Base-by-base conservation (phyloP, 1,140 invertebrate genomes). In the Bicyclus anynana region DNA sequence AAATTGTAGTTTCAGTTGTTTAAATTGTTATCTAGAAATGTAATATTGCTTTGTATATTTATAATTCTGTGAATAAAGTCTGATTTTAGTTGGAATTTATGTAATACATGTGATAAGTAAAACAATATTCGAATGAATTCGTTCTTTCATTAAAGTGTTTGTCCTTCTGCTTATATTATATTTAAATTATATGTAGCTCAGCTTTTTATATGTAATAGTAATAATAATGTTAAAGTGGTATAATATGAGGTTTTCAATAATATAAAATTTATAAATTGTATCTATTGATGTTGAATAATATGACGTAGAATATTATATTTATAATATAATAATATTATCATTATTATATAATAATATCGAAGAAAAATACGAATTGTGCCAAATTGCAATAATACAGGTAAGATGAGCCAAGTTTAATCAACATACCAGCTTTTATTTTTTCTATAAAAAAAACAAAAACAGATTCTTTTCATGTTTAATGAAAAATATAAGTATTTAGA, bases 61-160 rank as follows among this genome's bases (percentile, higher is more conserved):
- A n/a, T 21, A 21, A 26, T 47, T 47, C 21, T 47, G 21, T 47
- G 40, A 44, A 21, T 63, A 52, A 73, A 77, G 72, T 80, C 67
- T 75, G 72, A 79, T 65, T 72, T 70, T 67, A 65, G 64, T 77
- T 80, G 66, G 69, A 80, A 59, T 72, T 80, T 65, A 44, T 86
- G 74, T 84, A 80, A 73, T 75, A 61, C 59, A 74, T 85, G 82
- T 81, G 82, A 84, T 75, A 67, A 72, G 78, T 81, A 84, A 85
- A 86, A 68, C 12, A 46, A 29, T 46, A 52, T 78, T 46, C 77
- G 77, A 73, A 66, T 51, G 51, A 69, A 61, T 71, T 66, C 51
- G 54, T 74, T 77, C 74, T 67, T 80, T 82, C 76, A 65, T 71
- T 77, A 68, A 72, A 57, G 55, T 40, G 50, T 65, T 69, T 51